A percentile compares a stretch with the other conserved stretches of the same genome.
phyloP scores from a whole-genome alignment of 2,113 vertebrate genomes.

The Dendrocopos noguchii region DNA sequence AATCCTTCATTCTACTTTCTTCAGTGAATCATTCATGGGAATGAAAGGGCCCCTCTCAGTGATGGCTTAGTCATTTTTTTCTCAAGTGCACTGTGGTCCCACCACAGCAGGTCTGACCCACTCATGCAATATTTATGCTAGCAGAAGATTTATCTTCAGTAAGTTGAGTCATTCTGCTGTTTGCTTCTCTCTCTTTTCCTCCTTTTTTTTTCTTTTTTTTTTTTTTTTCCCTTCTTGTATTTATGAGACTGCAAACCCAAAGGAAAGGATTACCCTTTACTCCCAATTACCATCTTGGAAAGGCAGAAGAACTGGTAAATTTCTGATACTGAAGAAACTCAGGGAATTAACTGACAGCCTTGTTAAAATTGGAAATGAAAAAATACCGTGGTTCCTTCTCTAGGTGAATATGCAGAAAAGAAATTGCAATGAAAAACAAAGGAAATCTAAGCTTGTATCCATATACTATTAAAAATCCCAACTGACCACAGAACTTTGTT shows the following conservation, averaged over 20 bases:
- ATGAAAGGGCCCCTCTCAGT: neutral
- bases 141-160: neutral
- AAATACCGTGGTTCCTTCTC: neutral
- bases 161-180: neutral
- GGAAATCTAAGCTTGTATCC: neutral
- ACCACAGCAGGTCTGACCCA: neutral
- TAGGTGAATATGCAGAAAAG: neutral
- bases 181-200: neutral
- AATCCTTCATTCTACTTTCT: neutral
- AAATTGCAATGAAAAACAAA: neutral
- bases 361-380: neutral
- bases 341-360: neutral
- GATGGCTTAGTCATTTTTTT: fast-evolving
- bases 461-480: neutral
- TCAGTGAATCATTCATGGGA: neutral
- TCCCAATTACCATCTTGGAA: neutral
- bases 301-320: neutral
- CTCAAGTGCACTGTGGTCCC: neutral
- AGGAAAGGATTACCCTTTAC: neutral
- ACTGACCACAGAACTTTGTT: neutral
- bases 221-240: neutral
- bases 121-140: neutral
- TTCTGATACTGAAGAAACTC: neutral
- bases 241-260: neutral
- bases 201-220: neutral